These are phyloP conservation scores for Ganaspis sp. DNA, from an alignment of 1,140 invertebrate genomes.

Conservation along the genomic window DNA sequence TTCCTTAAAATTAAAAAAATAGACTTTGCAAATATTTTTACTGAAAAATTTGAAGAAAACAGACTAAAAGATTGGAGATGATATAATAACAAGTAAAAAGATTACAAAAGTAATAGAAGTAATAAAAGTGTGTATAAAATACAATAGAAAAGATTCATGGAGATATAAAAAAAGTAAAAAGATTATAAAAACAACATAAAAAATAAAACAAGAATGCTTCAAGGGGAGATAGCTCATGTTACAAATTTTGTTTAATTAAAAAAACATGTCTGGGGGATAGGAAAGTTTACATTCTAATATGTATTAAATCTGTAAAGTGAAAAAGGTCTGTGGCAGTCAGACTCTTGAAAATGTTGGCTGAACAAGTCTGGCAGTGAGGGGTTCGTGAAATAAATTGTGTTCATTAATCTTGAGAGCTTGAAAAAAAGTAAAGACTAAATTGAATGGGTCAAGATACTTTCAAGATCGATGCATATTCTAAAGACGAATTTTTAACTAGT, in stretches of 20 bases:
- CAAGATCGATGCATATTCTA: background rate
- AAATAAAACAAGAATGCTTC: background rate
- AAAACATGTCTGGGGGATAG: background rate
- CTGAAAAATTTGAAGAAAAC: too few species aligned
- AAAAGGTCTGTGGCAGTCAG: background rate
- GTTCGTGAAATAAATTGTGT: background rate
- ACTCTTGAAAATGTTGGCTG: background rate
- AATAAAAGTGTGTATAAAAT: too few species aligned
- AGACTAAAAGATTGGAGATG: too few species aligned
- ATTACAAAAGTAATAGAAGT: too few species aligned
- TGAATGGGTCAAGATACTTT: background rate
- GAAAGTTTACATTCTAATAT: background rate
- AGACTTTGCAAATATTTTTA: too few species aligned
- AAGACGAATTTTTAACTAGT: too few species aligned
- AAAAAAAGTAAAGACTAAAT: background rate
- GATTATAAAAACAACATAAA: background rate
- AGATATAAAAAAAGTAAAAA: too few species aligned
- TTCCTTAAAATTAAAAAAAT: too few species aligned
- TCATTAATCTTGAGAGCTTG: background rate
- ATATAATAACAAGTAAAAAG: too few species aligned
- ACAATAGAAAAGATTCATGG: too few species aligned
- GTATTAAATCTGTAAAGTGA: background rate
- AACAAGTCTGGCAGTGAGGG: background rate
- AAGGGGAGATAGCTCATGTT: background rate
- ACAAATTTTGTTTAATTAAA: background rate